Conservation (phyloP, 1,140 invertebrate genomes). For the Aphelenchoides fujianensis region DNA sequence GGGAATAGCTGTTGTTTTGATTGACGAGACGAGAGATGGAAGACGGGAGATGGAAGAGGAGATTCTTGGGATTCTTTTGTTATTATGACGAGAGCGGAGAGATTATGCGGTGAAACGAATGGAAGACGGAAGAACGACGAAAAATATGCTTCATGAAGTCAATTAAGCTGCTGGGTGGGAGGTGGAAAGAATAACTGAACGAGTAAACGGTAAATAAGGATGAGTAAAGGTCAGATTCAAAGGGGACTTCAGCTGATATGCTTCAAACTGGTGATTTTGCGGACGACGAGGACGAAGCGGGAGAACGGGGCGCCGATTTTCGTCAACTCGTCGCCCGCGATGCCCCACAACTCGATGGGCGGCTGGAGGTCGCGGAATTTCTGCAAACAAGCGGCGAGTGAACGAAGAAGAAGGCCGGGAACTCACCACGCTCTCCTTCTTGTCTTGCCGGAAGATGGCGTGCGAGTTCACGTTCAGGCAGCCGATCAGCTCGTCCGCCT, state of each 20-base stretch:
- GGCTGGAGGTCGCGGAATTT: slow-evolving; percentile 52
- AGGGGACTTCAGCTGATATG: background rate
- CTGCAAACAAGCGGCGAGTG: too few species aligned
- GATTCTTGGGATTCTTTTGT: too few species aligned
- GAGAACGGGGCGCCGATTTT: slow-evolving; percentile 51
- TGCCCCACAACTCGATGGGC: slow-evolving; percentile 53
- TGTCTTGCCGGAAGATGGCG: slow-evolving; percentile 52
- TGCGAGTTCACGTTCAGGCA: slow-evolving; percentile 55
- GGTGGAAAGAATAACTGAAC: too few species aligned
- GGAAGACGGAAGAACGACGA: too few species aligned
- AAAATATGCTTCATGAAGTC: background rate
- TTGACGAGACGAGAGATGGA: too few species aligned
- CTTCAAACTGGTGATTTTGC: slow-evolving; percentile 36
- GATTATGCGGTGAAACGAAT: too few species aligned
- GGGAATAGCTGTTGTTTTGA: too few species aligned
- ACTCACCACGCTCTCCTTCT: slow-evolving; percentile 33
- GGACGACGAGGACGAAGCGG: slow-evolving; percentile 45
- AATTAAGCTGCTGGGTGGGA: background rate
- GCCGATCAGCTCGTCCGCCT: slow-evolving; percentile 52
- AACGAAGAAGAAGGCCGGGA: too few species aligned
- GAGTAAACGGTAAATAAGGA: too few species aligned
- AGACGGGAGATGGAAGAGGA: too few species aligned
- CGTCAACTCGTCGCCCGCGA: slow-evolving; percentile 40
- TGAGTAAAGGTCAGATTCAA: too few species aligned
- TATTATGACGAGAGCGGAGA: too few species aligned